phyloP scores from a whole-genome alignment of 2,797 vertebrate genomes.

The Enoplosus armatus region DNA sequence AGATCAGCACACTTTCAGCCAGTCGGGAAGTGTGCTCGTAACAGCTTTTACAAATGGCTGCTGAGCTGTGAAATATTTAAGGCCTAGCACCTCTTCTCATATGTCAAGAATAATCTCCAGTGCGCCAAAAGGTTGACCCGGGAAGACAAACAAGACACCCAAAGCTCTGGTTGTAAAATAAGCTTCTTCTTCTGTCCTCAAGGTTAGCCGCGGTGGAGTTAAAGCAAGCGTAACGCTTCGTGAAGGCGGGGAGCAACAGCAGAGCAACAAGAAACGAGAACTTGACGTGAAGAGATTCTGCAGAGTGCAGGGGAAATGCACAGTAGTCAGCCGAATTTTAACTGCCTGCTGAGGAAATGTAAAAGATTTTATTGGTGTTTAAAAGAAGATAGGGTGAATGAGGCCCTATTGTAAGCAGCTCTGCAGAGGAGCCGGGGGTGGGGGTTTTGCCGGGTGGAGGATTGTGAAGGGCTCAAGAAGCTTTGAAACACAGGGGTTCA shows the following conservation, averaged over 20 bases:
- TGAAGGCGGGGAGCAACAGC: not conserved
- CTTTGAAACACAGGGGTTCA: conserved; percentile 70
- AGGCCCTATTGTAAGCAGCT: conserved; percentile 66
- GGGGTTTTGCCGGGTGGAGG: conserved; percentile 16
- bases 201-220: conserved; percentile 13
- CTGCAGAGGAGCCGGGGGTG: conserved; percentile 33
- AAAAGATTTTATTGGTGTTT: conserved; percentile 78
- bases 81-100: conserved; percentile 59
- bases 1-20: conserved; percentile 32
- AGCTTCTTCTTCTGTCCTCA: conserved; percentile 36
- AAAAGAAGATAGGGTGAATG: conserved; percentile 72
- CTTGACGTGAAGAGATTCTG: conserved; percentile 21
- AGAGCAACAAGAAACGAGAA: conserved; percentile 9
- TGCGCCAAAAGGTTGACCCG: conserved; percentile 63
- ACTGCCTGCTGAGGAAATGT: conserved; percentile 80
- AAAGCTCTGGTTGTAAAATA: conserved; percentile 42
- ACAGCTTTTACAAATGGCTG: conserved; percentile 64
- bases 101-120: conserved; percentile 52
- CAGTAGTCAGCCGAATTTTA: conserved; percentile 65
- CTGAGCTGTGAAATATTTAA: conserved; percentile 72
- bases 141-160: conserved; percentile 59
- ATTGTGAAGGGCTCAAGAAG: conserved; percentile 62
- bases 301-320: conserved; percentile 36
- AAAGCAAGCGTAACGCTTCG: not conserved
- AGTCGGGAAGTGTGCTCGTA: conserved; percentile 40